phyloP scores from a whole-genome alignment of 2,113 vertebrate genomes.

The Litocranius walleri region DNA sequence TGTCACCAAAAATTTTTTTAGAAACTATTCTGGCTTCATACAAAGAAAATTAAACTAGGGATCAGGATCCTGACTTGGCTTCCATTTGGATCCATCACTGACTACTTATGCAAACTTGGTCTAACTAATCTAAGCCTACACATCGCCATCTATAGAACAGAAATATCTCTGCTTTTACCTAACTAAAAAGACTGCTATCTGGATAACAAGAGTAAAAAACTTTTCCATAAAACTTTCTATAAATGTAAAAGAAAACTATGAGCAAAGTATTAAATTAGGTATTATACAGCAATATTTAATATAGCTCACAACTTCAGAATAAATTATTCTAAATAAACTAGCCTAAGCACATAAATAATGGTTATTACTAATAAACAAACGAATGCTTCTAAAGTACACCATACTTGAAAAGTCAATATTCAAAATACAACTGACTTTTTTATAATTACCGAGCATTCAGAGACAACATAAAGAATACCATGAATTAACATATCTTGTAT shows the following conservation, averaged over 20 bases:
- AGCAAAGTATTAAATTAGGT: slow-evolving; percentile 13
- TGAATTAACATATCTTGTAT: neutral
- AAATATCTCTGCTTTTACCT: neutral
- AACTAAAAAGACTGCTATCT: neutral
- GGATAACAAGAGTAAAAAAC: neutral
- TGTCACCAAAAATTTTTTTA: neutral
- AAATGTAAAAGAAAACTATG: neutral
- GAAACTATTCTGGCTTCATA: neutral
- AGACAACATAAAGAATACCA: neutral
- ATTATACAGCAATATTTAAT: neutral
- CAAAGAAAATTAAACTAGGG: slow-evolving; percentile 1
- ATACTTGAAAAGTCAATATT: neutral
- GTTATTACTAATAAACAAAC: neutral
- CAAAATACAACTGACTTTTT: slow-evolving; percentile 31
- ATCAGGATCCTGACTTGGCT: neutral
- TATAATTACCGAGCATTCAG: neutral
- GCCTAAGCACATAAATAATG: neutral
- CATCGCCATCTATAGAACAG: neutral
- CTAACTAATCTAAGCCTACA: neutral
- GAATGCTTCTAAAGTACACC: neutral
- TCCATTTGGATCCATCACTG: neutral
- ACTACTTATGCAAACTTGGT: neutral
- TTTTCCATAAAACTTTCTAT: neutral
- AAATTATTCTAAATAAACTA: neutral
- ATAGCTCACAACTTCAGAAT: neutral